Conservation (phyloP, 2,888 invertebrate genomes). For the Cactoblastis cactorum region DNA sequence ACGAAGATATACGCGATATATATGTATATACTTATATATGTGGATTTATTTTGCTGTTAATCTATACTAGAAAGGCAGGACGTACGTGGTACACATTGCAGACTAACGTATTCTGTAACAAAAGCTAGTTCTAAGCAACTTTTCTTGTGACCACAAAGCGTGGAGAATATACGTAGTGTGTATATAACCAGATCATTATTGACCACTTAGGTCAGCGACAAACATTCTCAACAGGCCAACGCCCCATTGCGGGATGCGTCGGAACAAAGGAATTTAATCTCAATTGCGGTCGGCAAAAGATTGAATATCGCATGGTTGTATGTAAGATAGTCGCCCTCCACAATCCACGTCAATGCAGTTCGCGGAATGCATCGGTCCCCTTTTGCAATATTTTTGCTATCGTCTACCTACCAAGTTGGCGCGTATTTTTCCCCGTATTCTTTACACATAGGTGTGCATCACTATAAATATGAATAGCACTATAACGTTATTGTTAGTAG, state of each 20-base stretch:
- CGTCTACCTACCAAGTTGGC: constrained; percentile 50
- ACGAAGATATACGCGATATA: too few relatives aligned
- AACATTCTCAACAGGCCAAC: constrained; percentile 75
- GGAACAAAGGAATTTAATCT: constrained; percentile 40
- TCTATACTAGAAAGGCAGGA: too few relatives aligned
- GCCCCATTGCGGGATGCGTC: constrained; percentile 53
- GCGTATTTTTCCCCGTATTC: constrained; percentile 47
- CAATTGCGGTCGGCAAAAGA: constrained; percentile 33
- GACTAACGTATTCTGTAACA: neutral
- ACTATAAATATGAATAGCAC: neutral
- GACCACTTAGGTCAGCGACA: constrained; percentile 74
- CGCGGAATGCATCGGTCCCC: constrained; percentile 70
- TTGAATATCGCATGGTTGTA: constrained; percentile 38
- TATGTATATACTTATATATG: too few relatives aligned
- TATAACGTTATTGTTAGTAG: neutral
- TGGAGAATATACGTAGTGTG: constrained; percentile 56
- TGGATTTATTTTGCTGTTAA: too few relatives aligned
- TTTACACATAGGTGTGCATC: constrained; percentile 19
- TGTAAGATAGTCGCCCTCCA: constrained; percentile 45
- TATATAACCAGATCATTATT: constrained; percentile 74
- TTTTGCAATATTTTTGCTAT: constrained; percentile 68
- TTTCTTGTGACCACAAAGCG: constrained; percentile 45
- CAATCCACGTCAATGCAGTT: constrained; percentile 68
- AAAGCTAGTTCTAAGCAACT: constrained; percentile 30
- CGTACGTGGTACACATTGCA: neutral